Evolutionary conservation across 2,797 vertebrate species (phyloP), one percentile per base, ranked within the genome.

Genomic region (Salarias fasciatus): DNA sequence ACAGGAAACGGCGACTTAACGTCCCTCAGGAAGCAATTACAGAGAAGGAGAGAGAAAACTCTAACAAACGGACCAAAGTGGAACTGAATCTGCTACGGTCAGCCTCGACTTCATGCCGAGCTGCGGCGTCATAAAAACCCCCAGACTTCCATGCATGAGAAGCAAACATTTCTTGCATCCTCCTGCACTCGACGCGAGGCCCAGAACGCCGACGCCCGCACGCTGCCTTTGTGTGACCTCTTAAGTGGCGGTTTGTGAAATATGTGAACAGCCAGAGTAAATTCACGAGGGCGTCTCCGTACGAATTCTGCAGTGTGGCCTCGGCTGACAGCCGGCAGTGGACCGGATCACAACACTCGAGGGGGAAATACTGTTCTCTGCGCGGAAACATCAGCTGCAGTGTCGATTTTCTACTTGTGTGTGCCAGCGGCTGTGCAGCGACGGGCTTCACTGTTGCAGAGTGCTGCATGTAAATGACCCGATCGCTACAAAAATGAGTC

Each of bases 21-120:
- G 62, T 73, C 61, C 81, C 31, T 24, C 80, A 86, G 89, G 88
- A 92, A 90, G 84, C 64, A 42, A 84, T 84, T 75, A 79, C 13
- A 60, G 37, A 18, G 12, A 46, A 30, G 15, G 11, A 29, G 10
- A 72, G 33, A 56, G n/a, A 63, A 28, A 47, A 24, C 35, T 15
- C 36, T 24, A 18, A 24, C 36, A 51, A n/a, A n/a, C n/a, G n/a
- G n/a, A n/a, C n/a, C n/a, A n/a, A n/a, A 28, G 11, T 29, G 28
- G 24, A 75, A 42, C 12, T 48, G 13, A 48, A 12, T 12, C 1
- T 24, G 2, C 24, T 18, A 24, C 18, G 18, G 18, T 24, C 18
- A 24, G n/a, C n/a, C n/a, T n/a, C n/a, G n/a, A n/a, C n/a, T n/a
- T n/a, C n/a, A n/a, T n/a, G n/a, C n/a, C n/a, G n/a, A n/a, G 18